Conservation (phyloP, 2,113 vertebrate species). For the Aspiorhynchus laticeps region DNA sequence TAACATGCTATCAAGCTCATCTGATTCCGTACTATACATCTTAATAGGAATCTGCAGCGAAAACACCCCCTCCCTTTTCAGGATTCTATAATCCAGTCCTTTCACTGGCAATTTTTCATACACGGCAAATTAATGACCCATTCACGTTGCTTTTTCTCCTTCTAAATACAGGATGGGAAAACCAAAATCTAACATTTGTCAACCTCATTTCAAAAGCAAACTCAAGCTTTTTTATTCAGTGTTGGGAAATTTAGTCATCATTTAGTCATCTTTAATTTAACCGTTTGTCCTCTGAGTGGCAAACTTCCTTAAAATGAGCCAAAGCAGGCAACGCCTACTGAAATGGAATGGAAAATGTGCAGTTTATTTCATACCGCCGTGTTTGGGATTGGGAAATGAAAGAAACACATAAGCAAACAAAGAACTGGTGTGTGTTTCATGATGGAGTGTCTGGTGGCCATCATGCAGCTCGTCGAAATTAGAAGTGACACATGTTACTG, state of each 20-base stretch:
- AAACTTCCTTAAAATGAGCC: constrained; percentile 87
- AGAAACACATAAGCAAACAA: constrained; percentile 81
- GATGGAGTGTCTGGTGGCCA: constrained; percentile 84
- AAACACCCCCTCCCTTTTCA: not conserved
- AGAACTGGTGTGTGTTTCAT: constrained; percentile 93
- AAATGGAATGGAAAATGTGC: constrained; percentile 86
- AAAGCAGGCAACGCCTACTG: constrained; percentile 81
- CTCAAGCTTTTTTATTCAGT: constrained; percentile 61
- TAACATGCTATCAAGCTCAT: constrained; percentile 19
- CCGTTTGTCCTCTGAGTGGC: constrained; percentile 86
- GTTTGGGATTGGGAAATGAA: constrained; percentile 63
- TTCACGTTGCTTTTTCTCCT: constrained; percentile 37
- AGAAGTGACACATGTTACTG: constrained; percentile 89
- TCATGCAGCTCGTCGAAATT: constrained; percentile 84
- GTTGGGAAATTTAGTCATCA: constrained; percentile 65
- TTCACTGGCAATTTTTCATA: constrained; percentile 38
- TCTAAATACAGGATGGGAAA: constrained; percentile 40
- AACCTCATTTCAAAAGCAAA: constrained; percentile 53
- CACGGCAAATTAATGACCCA: constrained; percentile 33
- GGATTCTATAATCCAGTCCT: constrained; percentile 20
- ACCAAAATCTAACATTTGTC: constrained; percentile 45
- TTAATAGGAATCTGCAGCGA: not conserved
- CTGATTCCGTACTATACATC: not conserved
- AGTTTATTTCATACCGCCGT: constrained; percentile 75
- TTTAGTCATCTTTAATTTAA: constrained; percentile 69